Percentiles rank a stretch among this genome's conserved stretches.
These are phyloP conservation scores for Thrips palmi DNA, from an alignment of 1,140 invertebrate species.

Conservation along the genomic window DNA sequence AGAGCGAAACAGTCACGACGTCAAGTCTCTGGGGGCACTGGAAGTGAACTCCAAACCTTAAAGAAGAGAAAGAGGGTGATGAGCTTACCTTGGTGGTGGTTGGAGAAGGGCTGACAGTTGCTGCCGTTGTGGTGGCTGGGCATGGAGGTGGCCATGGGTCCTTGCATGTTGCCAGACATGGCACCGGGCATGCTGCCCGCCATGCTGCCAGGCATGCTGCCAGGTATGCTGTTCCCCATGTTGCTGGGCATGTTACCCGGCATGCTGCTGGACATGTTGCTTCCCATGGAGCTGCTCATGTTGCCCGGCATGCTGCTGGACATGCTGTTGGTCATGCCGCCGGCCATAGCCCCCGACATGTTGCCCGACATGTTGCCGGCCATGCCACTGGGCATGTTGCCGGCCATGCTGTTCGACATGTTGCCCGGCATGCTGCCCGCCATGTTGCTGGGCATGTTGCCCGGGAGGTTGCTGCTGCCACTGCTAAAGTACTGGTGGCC, in stretches of 20 bases:
- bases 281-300: slow-evolving; percentile 19
- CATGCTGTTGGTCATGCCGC: slow-evolving; percentile 17
- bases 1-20: slow-evolving; percentile 19
- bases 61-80: not conserved
- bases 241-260: slow-evolving; percentile 10
- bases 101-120: slow-evolving; percentile 16
- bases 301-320: slow-evolving; percentile 17
- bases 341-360: slow-evolving; percentile 19
- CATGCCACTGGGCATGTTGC: too few species aligned
- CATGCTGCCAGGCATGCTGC: too few species aligned
- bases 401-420: too few species aligned
- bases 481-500: slow-evolving; percentile 27
- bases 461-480: slow-evolving; percentile 24
- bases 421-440: too few species aligned
- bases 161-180: slow-evolving; percentile 13
- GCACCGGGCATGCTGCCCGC: too few species aligned
- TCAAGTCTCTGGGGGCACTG: slow-evolving; percentile 18
- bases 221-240: too few species aligned
- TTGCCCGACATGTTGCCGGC: slow-evolving; percentile 18
- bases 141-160: not conserved
- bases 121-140: slow-evolving; percentile 1
- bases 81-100: slow-evolving; percentile 15
- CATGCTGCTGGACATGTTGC: slow-evolving; percentile 22
- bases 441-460: slow-evolving; percentile 7
- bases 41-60: not conserved